These are phyloP conservation scores for Nemopilema nomurai DNA, from an alignment of 30 jellyfish, hydroid and myxozoan species.

Conservation along the genomic window DNA sequence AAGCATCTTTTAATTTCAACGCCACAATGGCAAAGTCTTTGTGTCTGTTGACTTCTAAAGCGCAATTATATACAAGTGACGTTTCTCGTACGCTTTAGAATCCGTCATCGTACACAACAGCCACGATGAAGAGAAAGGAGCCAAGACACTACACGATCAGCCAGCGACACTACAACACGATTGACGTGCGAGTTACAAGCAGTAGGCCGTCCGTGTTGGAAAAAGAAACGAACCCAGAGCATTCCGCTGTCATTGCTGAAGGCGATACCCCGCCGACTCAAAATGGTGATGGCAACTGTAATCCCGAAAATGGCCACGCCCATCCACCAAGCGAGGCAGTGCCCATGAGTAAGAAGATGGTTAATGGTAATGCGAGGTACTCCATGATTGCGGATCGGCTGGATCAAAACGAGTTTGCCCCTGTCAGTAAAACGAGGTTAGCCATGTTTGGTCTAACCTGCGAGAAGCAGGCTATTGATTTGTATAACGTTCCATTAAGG, in stretches of 20 bases:
- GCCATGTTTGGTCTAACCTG: too few species aligned
- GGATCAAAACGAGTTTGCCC: background rate
- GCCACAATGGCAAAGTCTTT: too few species aligned
- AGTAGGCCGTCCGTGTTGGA: constrained; percentile 44
- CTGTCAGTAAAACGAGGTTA: background rate
- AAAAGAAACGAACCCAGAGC: constrained; percentile 5
- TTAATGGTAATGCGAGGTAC: constrained; percentile 13
- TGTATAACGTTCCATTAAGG: too few species aligned
- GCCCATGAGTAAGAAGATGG: background rate
- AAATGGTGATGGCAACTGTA: background rate
- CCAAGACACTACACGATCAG: background rate
- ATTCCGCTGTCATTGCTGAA: background rate
- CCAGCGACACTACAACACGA: constrained; percentile 4
- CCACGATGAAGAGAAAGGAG: constrained; percentile 50
- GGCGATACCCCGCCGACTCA: background rate
- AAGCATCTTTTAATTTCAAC: too few species aligned
- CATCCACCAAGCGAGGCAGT: background rate
- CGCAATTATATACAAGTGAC: too few species aligned
- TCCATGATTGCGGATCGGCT: constrained; percentile 32
- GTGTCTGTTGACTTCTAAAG: too few species aligned
- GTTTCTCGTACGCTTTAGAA: constrained; percentile 11
- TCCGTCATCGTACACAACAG: constrained; percentile 63
- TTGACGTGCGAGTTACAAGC: constrained; percentile 22
- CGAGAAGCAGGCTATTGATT: too few species aligned
- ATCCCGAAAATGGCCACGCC: background rate